Conservation (phyloP, 2,888 invertebrate species). For the Parthenolecanium corni region DNA sequence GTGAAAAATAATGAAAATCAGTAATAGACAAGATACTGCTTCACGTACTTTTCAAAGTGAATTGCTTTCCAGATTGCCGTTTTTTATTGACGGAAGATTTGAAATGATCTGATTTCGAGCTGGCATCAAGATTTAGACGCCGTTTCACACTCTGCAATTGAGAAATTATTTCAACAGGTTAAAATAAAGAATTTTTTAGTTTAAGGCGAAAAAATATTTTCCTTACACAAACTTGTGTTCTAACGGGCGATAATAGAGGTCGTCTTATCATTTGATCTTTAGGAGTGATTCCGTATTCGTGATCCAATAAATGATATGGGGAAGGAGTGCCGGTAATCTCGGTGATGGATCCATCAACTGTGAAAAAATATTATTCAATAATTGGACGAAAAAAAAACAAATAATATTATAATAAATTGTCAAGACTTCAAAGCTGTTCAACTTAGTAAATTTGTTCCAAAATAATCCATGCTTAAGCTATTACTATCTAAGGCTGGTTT, state of each 20-base stretch:
- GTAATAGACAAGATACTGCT: too few relatives aligned
- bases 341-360: conserved; percentile 1
- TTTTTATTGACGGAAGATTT: conserved; percentile 43
- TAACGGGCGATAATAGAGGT: conserved; percentile 33
- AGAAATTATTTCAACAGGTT: background rate
- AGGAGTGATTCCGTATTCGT: conserved; percentile 75
- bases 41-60: too few relatives aligned
- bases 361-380: too few relatives aligned
- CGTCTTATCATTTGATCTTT: conserved; percentile 53
- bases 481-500: background rate
- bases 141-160: conserved; percentile 59
- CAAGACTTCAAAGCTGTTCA: background rate
- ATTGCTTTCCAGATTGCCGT: too few relatives aligned
- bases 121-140: conserved; percentile 57
- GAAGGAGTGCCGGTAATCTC: conserved; percentile 38
- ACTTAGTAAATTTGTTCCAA: background rate
- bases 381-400: background rate
- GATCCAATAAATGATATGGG: conserved; percentile 70
- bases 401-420: too few relatives aligned
- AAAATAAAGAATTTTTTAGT: background rate
- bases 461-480: too few relatives aligned
- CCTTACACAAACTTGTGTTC: conserved; percentile 34
- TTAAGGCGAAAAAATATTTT: background rate
- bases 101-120: conserved; percentile 50
- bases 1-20: too few relatives aligned